These are phyloP conservation scores for Callitettix versicolor DNA, from an alignment of 1,140 invertebrate species.

Conservation along the genomic window DNA sequence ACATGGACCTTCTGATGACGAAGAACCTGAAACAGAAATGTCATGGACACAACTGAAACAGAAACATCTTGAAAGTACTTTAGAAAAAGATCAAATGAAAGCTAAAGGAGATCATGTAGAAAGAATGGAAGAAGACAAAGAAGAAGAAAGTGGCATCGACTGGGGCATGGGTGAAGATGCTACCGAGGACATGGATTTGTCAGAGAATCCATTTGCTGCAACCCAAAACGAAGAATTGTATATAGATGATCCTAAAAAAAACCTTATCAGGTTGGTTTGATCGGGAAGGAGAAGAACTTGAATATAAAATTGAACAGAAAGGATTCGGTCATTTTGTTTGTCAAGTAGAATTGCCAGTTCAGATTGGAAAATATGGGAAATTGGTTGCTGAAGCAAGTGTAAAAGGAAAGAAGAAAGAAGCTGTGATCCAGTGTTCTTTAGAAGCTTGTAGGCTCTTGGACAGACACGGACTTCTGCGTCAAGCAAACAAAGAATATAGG, in stretches of 20 bases:
- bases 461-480: constrained; percentile 61
- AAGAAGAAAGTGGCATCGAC: constrained; percentile 63
- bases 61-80: constrained; percentile 30
- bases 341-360: constrained; percentile 63
- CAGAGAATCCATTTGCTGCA: constrained; percentile 73
- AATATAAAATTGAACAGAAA: constrained; percentile 74
- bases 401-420: constrained; percentile 89
- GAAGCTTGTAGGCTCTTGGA: constrained; percentile 91
- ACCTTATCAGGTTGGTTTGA: constrained; percentile 90
- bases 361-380: constrained; percentile 57
- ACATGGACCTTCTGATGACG: constrained; percentile 73
- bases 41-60: constrained; percentile 70
- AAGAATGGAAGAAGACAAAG: constrained; percentile 33
- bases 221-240: constrained; percentile 78
- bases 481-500: constrained; percentile 47
- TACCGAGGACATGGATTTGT: constrained; percentile 69
- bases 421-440: constrained; percentile 81
- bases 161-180: constrained; percentile 89
- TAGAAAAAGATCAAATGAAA: constrained; percentile 31
- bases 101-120: constrained; percentile 33
- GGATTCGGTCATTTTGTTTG: constrained; percentile 66
- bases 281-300: constrained; percentile 69
- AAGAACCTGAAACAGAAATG: constrained; percentile 74
- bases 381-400: constrained; percentile 75
- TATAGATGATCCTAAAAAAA: constrained; percentile 90